Evolutionary conservation across 1,140 invertebrate species (phyloP), one percentile per base, ranked within the genome.

Genomic region (Pentalonia nigronervosa): DNA sequence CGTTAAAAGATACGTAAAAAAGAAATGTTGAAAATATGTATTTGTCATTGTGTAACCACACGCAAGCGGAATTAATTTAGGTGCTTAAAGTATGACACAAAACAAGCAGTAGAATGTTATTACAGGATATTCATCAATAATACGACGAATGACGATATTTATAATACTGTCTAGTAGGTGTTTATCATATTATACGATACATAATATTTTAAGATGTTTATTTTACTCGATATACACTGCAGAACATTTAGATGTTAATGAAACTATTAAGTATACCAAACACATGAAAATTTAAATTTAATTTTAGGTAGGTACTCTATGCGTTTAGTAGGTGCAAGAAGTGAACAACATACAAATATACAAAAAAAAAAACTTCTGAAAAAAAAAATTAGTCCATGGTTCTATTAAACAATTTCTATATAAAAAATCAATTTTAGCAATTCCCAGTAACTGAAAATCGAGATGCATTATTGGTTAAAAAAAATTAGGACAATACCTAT

Each of bases 91-190:
- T 76, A n/a, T 76, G 14, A 76, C 60, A n/a, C 4, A 34, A 76
- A 34, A 76, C 60, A 76, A 53, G n/a, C 60, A 14, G 11, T n/a
- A 20, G 30, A 76, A 76, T 14, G n/a, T 76, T 76, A 76, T n/a
- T 76, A n/a, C 60, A 76, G n/a, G 60, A n/a, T n/a, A 76, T 76
- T n/a, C 14, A 76, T 76, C 60, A 76, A 76, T 76, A 76, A 76
- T n/a, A 67, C 30, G 25, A 67, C 60, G 30, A 67, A 76, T 76
- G 14, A 76, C 30, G 30, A n/a, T 67, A n/a, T 17, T 67, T 67
- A 67, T 67, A 14, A n/a, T 67, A n/a, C 11, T n/a, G 30, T 67
- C 60, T n/a, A n/a, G n/a, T 45, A 45, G 41, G 83, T 23, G 23
- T 84, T 84, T 86, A 86, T 23, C 21, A 47, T 67, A n/a, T 67